Evolutionary conservation across 2,797 vertebrate species (phyloP), one percentile per base, ranked within the genome.

Genomic region (Oreochromis mossambicus): DNA sequence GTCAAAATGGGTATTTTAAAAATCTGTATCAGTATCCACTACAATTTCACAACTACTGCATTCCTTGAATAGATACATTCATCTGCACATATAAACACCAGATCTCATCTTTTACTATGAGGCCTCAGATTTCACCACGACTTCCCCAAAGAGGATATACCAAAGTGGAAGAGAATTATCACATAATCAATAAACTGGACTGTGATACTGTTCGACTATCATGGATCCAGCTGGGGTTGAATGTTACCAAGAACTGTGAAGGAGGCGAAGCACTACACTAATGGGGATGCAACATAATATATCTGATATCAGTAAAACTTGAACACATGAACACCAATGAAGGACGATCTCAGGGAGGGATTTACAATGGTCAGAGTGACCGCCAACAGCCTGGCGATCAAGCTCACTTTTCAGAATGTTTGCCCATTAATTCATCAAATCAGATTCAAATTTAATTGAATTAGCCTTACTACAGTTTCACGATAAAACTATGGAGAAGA

Each of bases 171-270:
- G 43, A 87, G 75, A 85, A 87, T 86, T 88, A 76, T 68, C 24
- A 63, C 78, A 56, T 73, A 87, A 94, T 95, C 92, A 78, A 95
- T 94, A 88, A 66, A 43, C 41, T 14, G 58, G 56, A 84, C 70
- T 77, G 32, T 68, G 89, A 93, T 90, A 88, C 86, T 48, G 80
- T 68, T 88, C 48, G 34, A 24, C 88, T 56, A 76, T 90, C 86
- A 91, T 77, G n/a, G 88, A 77, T 85, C 75, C 48, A 61, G 80
- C 76, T 55, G 79, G 79, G 83, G 76, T 51, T 13, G 32, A 78
- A 81, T 21, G 21, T 58, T 81, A 52, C 78, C 79, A 55, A 86
- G 83, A 83, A 80, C 56, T 75, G 55, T 24, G 79, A 26, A 88
- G 78, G 61, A 92, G 82, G 66, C 63, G 55, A 61, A 86, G 81